These are phyloP conservation scores for Phacellophora camtschatica DNA, from an alignment of 30 jellyfish, hydroid and myxozoan genomes.

Conservation along the genomic window DNA sequence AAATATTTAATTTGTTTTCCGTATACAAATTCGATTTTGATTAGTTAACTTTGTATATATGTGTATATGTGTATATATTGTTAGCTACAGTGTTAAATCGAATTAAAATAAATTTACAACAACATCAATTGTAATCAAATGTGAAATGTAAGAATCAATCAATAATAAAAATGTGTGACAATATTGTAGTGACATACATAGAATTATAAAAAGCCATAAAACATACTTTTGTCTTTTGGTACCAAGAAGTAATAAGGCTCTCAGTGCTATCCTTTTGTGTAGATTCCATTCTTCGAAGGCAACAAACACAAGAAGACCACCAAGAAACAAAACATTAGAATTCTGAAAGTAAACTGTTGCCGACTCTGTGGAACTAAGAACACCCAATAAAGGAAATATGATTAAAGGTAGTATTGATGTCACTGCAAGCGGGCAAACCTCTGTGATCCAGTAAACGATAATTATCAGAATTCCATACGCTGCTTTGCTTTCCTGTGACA, in stretches of 20 bases:
- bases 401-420: conserved; percentile 64
- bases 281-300: conserved; percentile 78
- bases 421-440: conserved; percentile 73
- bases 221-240: conserved; percentile 64
- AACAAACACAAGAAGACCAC: conserved; percentile 76
- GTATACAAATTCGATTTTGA: no score
- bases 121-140: no score
- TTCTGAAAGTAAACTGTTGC: conserved; percentile 56
- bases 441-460: conserved; percentile 78
- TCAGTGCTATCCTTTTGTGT: conserved; percentile 80
- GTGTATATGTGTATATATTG: no score
- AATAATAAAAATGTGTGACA: no score
- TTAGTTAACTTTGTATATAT: no score
- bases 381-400: conserved; percentile 83
- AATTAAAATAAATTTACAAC: no score
- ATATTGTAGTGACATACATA: no score
- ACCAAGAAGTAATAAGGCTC: conserved; percentile 68
- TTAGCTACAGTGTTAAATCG: no score
- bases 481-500: conserved; percentile 70
- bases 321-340: conserved; percentile 67
- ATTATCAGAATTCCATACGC: conserved; percentile 71
- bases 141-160: no score
- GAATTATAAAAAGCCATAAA: background rate
- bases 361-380: conserved; percentile 40
- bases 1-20: no score